Percentiles rank a stretch among this genome's conserved stretches.
phyloP scores from a whole-genome alignment of 2,113 vertebrate species.

The Raja brachyura region DNA sequence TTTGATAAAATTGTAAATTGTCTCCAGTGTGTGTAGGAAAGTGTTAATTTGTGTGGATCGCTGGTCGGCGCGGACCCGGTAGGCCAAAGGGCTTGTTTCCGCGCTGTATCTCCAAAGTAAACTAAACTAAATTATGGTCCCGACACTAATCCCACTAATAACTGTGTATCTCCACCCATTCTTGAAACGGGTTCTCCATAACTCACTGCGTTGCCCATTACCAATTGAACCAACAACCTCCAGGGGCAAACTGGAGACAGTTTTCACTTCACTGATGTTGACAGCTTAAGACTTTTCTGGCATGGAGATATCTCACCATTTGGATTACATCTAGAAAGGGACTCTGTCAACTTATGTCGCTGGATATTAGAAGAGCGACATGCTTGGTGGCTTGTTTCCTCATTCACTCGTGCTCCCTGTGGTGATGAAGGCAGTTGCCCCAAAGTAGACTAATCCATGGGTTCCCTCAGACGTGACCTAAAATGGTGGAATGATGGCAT shows the following conservation, averaged over 20 bases:
- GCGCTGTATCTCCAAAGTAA: not conserved
- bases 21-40: too few species aligned
- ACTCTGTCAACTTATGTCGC: not conserved
- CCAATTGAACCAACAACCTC: not conserved
- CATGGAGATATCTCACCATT: not conserved
- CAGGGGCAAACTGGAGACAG: not conserved
- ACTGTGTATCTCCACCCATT: not conserved
- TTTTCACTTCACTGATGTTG: not conserved
- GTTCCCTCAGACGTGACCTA: not conserved
- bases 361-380: not conserved
- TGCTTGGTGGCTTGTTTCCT: not conserved
- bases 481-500: not conserved
- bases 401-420: not conserved
- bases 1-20: too few species aligned
- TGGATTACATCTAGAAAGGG: not conserved
- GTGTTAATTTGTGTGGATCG: too few species aligned
- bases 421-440: not conserved
- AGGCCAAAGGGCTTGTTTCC: too few species aligned
- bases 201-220: too few species aligned
- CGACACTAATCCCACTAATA: not conserved
- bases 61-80: too few species aligned
- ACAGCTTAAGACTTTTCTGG: not conserved
- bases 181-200: not conserved
- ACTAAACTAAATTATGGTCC: not conserved
- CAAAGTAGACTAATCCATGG: not conserved